Base-by-base conservation (phyloP, 2,888 invertebrate species). In the Flexamia atlantica region DNA sequence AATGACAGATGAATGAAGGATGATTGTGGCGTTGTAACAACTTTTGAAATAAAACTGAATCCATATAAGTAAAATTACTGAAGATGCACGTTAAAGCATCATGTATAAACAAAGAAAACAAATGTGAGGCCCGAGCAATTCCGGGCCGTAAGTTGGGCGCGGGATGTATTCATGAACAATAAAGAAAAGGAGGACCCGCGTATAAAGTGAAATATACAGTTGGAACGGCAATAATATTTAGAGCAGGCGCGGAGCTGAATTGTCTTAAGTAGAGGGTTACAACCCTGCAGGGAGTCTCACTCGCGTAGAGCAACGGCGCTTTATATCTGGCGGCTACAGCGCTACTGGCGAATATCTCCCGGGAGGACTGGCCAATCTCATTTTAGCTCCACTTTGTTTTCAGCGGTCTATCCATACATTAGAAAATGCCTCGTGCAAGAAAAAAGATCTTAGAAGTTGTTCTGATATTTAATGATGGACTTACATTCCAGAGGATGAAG, bases 151-250 rank as follows among this genome's bases (percentile, higher is more conserved):
- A 57, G 20, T 20, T 57, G 57, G 23, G 20, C 46, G 12, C 23
- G 20, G 57, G 57, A 57, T 57, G 57, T 57, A 57, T 68, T 28
- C 68, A 68, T 28, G 40, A 36, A 74, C 72, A 42, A 42, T 74
- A 74, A 74, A 40, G 72, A 42, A 74, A 36, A 23, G 42, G 10
- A 36, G 12, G 72, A 42, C n/a, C 25, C 12, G 10, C 14, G 72
- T 40, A 32, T 42, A 36, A 42, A 74, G 72, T 74, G 42, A 74
- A 74, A 74, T 74, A 42, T 74, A 74, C 23, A 74, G 32, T 32
- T 23, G 42, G 72, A 20, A 42, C 14, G 42, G 72, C 72, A 74
- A 74, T 74, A 74, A 74, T 74, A 23, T 74, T 74, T 42, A 42
- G 72, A 36, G 42, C n/a, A 10, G 42, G 42, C 68, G 57, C 57